Conservation (phyloP, 1,140 invertebrate genomes). For the Brachionus plicatilis region DNA sequence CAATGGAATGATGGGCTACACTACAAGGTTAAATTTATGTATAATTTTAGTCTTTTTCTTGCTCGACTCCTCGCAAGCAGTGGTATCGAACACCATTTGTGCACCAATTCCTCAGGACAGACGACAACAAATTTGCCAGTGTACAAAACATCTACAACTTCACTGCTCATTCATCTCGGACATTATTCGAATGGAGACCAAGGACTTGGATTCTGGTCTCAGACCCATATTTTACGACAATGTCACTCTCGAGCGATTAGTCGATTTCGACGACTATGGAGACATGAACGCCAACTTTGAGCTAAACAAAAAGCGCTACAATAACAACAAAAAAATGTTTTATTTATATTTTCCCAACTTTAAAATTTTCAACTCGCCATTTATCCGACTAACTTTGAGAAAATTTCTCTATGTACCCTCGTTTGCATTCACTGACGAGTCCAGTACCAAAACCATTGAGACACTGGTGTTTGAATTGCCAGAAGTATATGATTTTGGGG, state of each 20-base stretch:
- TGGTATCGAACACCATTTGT: constrained; percentile 25
- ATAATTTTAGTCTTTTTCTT: not conserved
- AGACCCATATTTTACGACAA: constrained; percentile 19
- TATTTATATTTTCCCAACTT: constrained; percentile 36
- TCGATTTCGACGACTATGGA: not conserved
- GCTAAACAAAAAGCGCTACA: not conserved
- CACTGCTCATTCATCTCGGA: not conserved
- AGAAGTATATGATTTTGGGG: constrained; percentile 19
- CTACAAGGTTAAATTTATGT: not conserved
- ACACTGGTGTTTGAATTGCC: not conserved
- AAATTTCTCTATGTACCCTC: not conserved
- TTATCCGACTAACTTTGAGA: not conserved
- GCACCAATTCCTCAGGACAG: constrained; percentile 2
- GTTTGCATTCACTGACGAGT: not conserved
- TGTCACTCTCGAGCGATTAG: not conserved
- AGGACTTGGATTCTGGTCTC: not conserved
- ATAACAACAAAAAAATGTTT: not conserved
- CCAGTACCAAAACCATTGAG: not conserved
- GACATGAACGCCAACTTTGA: constrained; percentile 33
- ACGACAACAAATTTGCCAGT: constrained; percentile 6
- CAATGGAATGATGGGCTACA: not conserved
- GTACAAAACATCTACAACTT: constrained; percentile 10
- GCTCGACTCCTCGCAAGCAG: not conserved
- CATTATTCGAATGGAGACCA: not conserved
- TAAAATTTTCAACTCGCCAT: constrained; percentile 11